Percentiles rank a stretch among this genome's conserved stretches.
Conservation (phyloP, 1,140 invertebrate species). For the Prorops nasuta region DNA sequence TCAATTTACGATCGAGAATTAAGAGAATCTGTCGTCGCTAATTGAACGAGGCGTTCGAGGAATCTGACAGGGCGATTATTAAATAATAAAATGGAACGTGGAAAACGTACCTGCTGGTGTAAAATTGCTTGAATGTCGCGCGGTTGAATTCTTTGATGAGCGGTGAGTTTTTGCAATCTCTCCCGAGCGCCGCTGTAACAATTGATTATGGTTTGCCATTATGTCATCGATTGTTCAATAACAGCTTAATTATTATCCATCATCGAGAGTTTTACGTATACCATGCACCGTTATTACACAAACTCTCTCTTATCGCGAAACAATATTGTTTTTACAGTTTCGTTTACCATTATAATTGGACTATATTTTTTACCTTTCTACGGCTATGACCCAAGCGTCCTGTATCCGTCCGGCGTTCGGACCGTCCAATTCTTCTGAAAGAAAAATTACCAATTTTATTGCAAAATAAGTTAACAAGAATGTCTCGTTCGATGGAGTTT, state of each 20-base stretch:
- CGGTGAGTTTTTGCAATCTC: constrained; percentile 84
- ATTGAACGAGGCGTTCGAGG: not conserved
- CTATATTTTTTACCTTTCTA: constrained; percentile 86
- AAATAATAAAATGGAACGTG: too few relatives aligned
- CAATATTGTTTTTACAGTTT: too few relatives aligned
- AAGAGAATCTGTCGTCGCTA: too few relatives aligned
- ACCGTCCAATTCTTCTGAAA: constrained; percentile 76
- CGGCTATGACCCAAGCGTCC: constrained; percentile 96
- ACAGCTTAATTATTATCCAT: too few relatives aligned
- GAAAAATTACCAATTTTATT: constrained; percentile 39
- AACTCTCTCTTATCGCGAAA: too few relatives aligned
- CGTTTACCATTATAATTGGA: too few relatives aligned
- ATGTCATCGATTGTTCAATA: constrained; percentile 9
- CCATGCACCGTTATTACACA: too few relatives aligned
- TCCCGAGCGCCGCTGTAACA: constrained; percentile 69
- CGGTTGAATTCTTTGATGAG: constrained; percentile 86
- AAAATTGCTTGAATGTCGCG: constrained; percentile 91
- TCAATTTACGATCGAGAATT: too few relatives aligned
- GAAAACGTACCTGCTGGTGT: constrained; percentile 77
- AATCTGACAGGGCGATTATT: not conserved
- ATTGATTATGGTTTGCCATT: constrained; percentile 11
- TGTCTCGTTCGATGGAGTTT: too few relatives aligned
- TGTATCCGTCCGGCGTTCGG: constrained; percentile 77
- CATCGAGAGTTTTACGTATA: too few relatives aligned
- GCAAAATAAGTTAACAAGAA: too few relatives aligned